Evolutionary conservation across 2,888 invertebrate genomes (phyloP).

Genomic region (Clistopyga incitator): DNA sequence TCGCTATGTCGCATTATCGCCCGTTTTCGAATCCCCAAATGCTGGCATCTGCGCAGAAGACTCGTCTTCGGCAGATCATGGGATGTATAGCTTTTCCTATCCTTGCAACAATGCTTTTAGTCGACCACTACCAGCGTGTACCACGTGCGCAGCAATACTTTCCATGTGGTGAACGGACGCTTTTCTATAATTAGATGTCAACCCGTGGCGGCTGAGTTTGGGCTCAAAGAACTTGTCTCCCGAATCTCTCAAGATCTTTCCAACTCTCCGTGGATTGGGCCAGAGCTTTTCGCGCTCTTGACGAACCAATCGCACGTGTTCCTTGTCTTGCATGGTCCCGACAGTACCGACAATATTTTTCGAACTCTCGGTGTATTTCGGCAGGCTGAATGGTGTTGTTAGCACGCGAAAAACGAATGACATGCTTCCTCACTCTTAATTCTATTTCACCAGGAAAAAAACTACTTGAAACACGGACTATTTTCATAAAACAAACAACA

Average conservation of each 20-base stretch:
- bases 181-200: constrained; percentile 48
- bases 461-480: too few species aligned
- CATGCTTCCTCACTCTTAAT: too few species aligned
- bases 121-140: background rate
- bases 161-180: background rate
- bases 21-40: background rate
- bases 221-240: constrained; percentile 29
- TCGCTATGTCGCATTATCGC: background rate
- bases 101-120: background rate
- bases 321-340: too few species aligned
- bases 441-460: too few species aligned
- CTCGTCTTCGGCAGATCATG: background rate
- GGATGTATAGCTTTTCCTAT: background rate
- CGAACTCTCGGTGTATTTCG: background rate
- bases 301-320: background rate
- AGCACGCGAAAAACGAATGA: too few species aligned
- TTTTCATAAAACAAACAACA: too few species aligned
- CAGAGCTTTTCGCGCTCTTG: background rate
- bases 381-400: too few species aligned
- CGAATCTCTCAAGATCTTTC: background rate
- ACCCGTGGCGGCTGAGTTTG: constrained; percentile 12
- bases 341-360: background rate
- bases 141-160: constrained; percentile 40
- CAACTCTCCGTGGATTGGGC: background rate
- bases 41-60: background rate